Base-by-base conservation (phyloP, 2,797 vertebrate genomes). In the Arrhamphus sclerolepis region DNA sequence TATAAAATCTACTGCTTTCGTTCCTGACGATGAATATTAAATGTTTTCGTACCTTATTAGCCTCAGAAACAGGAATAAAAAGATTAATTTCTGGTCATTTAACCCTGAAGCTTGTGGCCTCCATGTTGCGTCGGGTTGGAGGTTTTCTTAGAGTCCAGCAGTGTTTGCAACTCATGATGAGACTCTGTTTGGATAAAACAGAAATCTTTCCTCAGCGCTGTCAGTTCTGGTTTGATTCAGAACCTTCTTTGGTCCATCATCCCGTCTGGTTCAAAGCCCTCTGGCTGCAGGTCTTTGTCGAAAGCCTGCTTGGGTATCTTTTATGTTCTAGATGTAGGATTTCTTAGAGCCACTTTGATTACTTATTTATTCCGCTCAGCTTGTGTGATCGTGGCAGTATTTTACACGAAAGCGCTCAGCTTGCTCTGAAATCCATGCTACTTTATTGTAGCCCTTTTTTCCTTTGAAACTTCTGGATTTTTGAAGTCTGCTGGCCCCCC, bases 281-380 rank as follows among this genome's bases (percentile, higher is more conserved):
- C 8, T 91, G 88, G 94, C 94, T 95, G 92, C 94, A 95, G 95
- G 94, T 95, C 94, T 96, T 95, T 95, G 95, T 96, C 95, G 92
- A 89, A 94, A 93, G 92, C 93, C 75, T 91, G 70, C 94, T 88
- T 94, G 96, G 94, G 94, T 85, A 92, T 93, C 95, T 97, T 96
- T 96, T 94, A 95, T 96, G 94, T 95, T 84, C 68, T 87, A 94
- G 94, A 95, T 95, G 94, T 96, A 92, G 93, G 92, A 92, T 94
- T 94, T 94, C 94, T 94, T 81, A 11, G 86, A 87, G 93, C 75
- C 87, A 93, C 95, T 97, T 96, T 97, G 95, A 97, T 97, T 94
- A 95, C 92, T 96, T 95, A 97, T 97, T 96, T 91, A 96, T 95
- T 90, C 92, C 89, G 83, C 93, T 94, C 88, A 91, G 90, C 93